These are phyloP conservation scores for Drosophila subquinaria DNA, from an alignment of 2,888 invertebrate genomes.

Conservation along the genomic window DNA sequence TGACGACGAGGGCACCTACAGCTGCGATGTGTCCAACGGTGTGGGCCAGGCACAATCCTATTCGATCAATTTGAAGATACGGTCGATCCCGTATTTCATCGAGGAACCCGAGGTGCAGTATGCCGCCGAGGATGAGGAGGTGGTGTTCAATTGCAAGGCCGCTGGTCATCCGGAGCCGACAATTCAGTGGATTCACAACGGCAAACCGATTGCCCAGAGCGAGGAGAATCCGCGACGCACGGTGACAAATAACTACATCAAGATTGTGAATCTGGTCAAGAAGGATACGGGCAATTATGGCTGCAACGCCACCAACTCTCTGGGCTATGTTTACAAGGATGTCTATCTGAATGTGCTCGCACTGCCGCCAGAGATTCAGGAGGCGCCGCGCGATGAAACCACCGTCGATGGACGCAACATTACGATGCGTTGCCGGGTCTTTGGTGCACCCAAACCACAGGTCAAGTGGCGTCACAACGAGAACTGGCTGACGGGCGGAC, in stretches of 20 bases:
- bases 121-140: slow-evolving; percentile 95
- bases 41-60: slow-evolving; percentile 94
- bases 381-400: slow-evolving; percentile 92
- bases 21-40: slow-evolving; percentile 97
- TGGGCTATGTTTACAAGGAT: slow-evolving; percentile 99
- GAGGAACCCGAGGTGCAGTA: slow-evolving; percentile 94
- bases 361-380: slow-evolving; percentile 94
- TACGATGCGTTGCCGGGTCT: slow-evolving; percentile 94
- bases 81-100: slow-evolving; percentile 95
- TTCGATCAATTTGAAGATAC: slow-evolving; percentile 92
- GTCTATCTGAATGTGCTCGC: slow-evolving; percentile 96
- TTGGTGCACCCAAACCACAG: slow-evolving; percentile 97
- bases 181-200: slow-evolving; percentile 98
- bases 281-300: slow-evolving; percentile 98
- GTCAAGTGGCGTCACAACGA: slow-evolving; percentile 96
- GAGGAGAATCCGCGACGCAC: slow-evolving; percentile 90
- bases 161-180: slow-evolving; percentile 95
- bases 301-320: slow-evolving; percentile 99
- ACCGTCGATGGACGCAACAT: slow-evolving; percentile 94
- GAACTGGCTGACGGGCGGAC: slow-evolving; percentile 95
- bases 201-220: slow-evolving; percentile 92
- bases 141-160: slow-evolving; percentile 94
- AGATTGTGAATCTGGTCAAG: slow-evolving; percentile 92
- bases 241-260: slow-evolving; percentile 90
- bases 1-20: slow-evolving; percentile 96